A percentile compares a stretch with the other conserved stretches of the same genome.
Evolutionary conservation across 2,113 vertebrate species (phyloP).

Genomic region (Scomber scombrus): DNA sequence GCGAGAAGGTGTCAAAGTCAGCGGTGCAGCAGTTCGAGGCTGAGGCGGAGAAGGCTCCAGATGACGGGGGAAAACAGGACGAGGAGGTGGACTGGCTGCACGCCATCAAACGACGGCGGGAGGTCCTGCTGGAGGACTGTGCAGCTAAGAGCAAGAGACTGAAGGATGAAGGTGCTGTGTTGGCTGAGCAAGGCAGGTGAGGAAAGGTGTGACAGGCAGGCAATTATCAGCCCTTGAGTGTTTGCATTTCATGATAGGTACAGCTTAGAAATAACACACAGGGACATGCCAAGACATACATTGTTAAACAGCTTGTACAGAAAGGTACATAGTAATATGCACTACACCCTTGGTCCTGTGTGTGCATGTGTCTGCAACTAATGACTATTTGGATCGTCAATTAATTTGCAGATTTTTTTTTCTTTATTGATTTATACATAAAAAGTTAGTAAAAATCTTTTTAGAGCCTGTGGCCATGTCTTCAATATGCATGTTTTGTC

Average conservation of each 20-base stretch:
- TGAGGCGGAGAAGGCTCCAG: constrained; percentile 84
- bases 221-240: too few relatives aligned
- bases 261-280: background rate
- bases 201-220: background rate
- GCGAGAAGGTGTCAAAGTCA: constrained; percentile 93
- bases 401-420: background rate
- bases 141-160: constrained; percentile 87
- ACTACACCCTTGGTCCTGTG: too few relatives aligned
- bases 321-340: background rate
- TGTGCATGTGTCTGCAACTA: too few relatives aligned
- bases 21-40: constrained; percentile 92
- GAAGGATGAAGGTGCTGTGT: constrained; percentile 89
- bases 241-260: background rate
- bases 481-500: too few relatives aligned
- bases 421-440: too few relatives aligned
- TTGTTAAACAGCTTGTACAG: background rate
- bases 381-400: too few relatives aligned
- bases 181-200: constrained; percentile 93
- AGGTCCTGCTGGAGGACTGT: constrained; percentile 88
- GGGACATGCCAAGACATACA: background rate
- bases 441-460: too few relatives aligned
- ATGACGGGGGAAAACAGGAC: constrained; percentile 45
- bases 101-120: constrained; percentile 88
- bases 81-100: constrained; percentile 88
- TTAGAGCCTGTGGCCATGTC: too few relatives aligned